phyloP scores from a whole-genome alignment of 64 coral and sea anemone genomes.

The Montipora foliosa region DNA sequence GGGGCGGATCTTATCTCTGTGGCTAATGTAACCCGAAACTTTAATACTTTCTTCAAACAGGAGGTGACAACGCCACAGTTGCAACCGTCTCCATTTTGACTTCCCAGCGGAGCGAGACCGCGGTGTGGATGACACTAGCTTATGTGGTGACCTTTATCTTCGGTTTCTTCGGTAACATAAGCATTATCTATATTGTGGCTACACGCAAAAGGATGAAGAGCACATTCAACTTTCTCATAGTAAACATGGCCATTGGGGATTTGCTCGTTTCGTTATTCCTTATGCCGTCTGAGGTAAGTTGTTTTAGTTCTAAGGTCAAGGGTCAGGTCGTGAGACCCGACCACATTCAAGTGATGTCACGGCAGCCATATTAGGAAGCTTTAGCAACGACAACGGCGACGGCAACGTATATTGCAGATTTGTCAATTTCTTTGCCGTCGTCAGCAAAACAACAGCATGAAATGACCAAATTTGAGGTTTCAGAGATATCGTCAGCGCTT shows the following conservation, averaged over 20 bases:
- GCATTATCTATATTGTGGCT: constrained; percentile 64
- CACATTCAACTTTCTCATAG: constrained; percentile 74
- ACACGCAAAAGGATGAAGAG: constrained; percentile 66
- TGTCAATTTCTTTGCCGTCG: too few relatives aligned
- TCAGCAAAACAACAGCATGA: too few relatives aligned
- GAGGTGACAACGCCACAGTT: not conserved
- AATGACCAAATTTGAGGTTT: too few relatives aligned
- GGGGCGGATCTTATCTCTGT: too few relatives aligned
- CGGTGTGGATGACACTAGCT: constrained; percentile 48
- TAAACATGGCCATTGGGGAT: constrained; percentile 79
- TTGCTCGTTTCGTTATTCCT: constrained; percentile 62
- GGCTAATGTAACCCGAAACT: not conserved
- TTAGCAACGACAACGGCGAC: too few relatives aligned
- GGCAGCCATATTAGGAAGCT: too few relatives aligned
- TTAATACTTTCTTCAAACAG: not conserved
- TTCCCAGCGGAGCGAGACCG: not conserved
- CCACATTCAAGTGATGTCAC: too few relatives aligned
- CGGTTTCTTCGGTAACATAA: constrained; percentile 62
- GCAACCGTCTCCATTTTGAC: not conserved
- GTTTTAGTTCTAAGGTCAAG: not conserved
- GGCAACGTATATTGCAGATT: too few relatives aligned
- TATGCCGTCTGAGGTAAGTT: constrained; percentile 65
- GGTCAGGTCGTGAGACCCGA: too few relatives aligned
- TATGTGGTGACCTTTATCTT: constrained; percentile 50
- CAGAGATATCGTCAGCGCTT: too few relatives aligned